Base-by-base conservation (phyloP, 1,140 invertebrate species). In the Apis cerana region DNA sequence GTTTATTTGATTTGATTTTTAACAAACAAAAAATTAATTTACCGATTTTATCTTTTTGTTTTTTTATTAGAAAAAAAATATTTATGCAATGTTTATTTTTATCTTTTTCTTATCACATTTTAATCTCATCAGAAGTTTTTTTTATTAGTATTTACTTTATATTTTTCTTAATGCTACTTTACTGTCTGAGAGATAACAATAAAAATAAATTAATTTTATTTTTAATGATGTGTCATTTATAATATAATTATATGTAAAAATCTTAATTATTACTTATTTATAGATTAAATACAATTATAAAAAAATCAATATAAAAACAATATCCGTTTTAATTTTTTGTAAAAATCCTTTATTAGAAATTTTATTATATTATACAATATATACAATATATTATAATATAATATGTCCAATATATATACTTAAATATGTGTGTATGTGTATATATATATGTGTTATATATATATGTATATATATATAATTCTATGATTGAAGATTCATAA, bases 401-500 rank as follows among this genome's bases (percentile, higher is more conserved):
- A 33, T 33, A 33, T 33, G 33, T 33, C 3, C 33, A 33, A 33
- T 33, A 33, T 33, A 33, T 33, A 33, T 33, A 33, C 27, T 27
- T 27, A 27, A 27, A 27, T 27, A 65, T n/a, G n/a, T n/a, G n/a
- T n/a, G n/a, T n/a, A 33, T 33, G 4, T 33, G 4, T 2, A 33
- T 33, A 2, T 33, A 33, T 33, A 33, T 33, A 33, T 33, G 65
- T n/a, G n/a, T n/a, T 59, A 61, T 15, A 27, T 48, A 69, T 27
- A 65, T 52, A 52, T n/a, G 59, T 58, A 43, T 17, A 59, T 23
- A 50, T n/a, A 58, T 43, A 58, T 58, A 76, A 64, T 69, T 23
- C 13, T 43, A 19, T 19, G 65, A 72, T 81, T 68, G 48, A 71
- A 76, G 85, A 85, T 87, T 76, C 87, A 82, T 83, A 79, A 87